phyloP scores from a whole-genome alignment of 2,888 invertebrate species.

The Idaea dimidiata region DNA sequence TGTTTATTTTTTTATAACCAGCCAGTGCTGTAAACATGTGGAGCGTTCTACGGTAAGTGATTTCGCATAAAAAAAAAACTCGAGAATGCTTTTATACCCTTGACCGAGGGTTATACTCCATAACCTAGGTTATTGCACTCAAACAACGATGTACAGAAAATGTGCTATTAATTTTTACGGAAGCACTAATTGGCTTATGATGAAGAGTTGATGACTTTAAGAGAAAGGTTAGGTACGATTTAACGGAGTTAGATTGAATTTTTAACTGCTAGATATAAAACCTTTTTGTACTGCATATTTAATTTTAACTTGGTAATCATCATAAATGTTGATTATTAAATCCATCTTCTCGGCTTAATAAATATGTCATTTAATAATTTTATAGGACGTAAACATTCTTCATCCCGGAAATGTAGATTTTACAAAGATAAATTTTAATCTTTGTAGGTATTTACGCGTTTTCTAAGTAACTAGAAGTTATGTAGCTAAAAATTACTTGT shows the following conservation, averaged over 20 bases:
- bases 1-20: slow-evolving; percentile 35
- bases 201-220: slow-evolving; percentile 29
- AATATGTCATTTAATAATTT: not conserved
- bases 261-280: not conserved
- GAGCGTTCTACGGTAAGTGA: slow-evolving; percentile 66
- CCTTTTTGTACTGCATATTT: not conserved
- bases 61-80: slow-evolving; percentile 27
- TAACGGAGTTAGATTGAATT: not conserved
- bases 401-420: not conserved
- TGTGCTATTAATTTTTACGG: slow-evolving; percentile 37
- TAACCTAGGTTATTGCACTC: slow-evolving; percentile 45
- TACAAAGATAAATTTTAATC: not conserved
- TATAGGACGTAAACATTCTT: not conserved
- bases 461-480: not conserved
- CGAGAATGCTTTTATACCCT: slow-evolving; percentile 29
- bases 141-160: slow-evolving; percentile 34
- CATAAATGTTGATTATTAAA: not conserved
- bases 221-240: not conserved
- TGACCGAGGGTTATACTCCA: slow-evolving; percentile 45
- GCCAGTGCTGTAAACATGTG: slow-evolving; percentile 55
- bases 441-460: not conserved
- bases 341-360: not conserved
- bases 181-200: slow-evolving; percentile 38
- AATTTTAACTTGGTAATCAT: not conserved
- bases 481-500: not conserved